Evolutionary conservation across 2,888 invertebrate genomes (phyloP).

Genomic region (Serrognathus titanus): DNA sequence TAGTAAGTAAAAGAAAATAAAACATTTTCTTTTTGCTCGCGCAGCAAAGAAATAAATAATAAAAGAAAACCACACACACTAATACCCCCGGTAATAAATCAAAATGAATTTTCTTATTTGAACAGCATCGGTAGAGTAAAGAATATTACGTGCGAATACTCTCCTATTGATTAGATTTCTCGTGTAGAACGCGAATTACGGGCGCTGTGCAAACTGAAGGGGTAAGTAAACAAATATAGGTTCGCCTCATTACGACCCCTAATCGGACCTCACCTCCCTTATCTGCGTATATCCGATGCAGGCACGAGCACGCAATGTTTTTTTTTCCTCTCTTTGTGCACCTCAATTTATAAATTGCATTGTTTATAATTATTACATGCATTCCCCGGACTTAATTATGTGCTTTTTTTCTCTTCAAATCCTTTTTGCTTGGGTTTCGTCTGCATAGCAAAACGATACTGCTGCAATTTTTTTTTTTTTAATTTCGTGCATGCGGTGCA

Average conservation of each 20-base stretch:
- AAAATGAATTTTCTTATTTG: slow-evolving; percentile 2
- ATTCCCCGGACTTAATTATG: neutral
- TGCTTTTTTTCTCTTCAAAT: too few species aligned
- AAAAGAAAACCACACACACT: too few species aligned
- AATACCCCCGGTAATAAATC: neutral
- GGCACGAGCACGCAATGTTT: neutral
- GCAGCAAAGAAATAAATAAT: too few species aligned
- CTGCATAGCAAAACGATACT: too few species aligned
- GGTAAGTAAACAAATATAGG: slow-evolving; percentile 21
- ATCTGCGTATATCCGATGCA: neutral
- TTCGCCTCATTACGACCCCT: slow-evolving; percentile 15
- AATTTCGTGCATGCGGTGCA: too few species aligned
- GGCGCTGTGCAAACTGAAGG: slow-evolving; percentile 22
- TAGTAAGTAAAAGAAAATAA: too few species aligned
- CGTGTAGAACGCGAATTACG: slow-evolving; percentile 19
- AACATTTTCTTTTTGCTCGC: too few species aligned
- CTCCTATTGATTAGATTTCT: slow-evolving; percentile 7
- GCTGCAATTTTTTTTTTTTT: too few species aligned
- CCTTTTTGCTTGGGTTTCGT: too few species aligned
- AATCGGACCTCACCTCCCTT: slow-evolving; percentile 31
- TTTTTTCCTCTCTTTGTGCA: neutral
- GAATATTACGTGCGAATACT: slow-evolving; percentile 4
- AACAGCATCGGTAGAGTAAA: slow-evolving; percentile 4
- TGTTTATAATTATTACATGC: neutral
- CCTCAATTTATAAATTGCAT: slow-evolving; percentile 1